A percentile compares a stretch with the other conserved stretches of the same genome.
phyloP scores from a whole-genome alignment of 2,888 invertebrate genomes.

The Macaria liturata region DNA sequence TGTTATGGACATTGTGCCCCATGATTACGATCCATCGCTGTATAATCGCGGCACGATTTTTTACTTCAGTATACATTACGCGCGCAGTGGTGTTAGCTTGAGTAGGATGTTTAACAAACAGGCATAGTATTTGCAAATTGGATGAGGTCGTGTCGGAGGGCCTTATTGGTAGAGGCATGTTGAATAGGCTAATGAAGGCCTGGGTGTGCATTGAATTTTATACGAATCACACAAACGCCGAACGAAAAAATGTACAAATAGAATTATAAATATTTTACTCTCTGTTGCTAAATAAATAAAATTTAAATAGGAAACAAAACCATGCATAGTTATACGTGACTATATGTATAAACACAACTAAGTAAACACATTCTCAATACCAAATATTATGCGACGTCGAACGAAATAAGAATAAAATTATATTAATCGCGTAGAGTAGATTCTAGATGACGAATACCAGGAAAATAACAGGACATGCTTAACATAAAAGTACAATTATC shows the following conservation, averaged over 20 bases:
- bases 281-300: too few species aligned
- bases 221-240: too few species aligned
- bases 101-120: conserved; percentile 33
- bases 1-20: conserved; percentile 42
- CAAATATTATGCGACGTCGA: conserved; percentile 11
- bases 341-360: too few species aligned
- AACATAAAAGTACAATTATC: conserved; percentile 11
- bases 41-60: conserved; percentile 35
- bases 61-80: conserved; percentile 30
- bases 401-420: conserved; percentile 11
- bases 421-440: conserved; percentile 28
- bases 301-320: too few species aligned
- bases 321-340: too few species aligned
- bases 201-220: conserved; percentile 3
- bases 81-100: conserved; percentile 26
- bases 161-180: conserved; percentile 20
- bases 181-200: conserved; percentile 22
- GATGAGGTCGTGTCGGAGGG: conserved; percentile 23
- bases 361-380: neutral
- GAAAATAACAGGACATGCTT: conserved; percentile 35
- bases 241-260: too few species aligned
- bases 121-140: conserved; percentile 33
- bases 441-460: conserved; percentile 34
- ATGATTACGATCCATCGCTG: conserved; percentile 41
- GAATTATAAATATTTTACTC: too few species aligned